Conservation (phyloP, 2,888 invertebrate species). For the Diplazon laetatorius region DNA sequence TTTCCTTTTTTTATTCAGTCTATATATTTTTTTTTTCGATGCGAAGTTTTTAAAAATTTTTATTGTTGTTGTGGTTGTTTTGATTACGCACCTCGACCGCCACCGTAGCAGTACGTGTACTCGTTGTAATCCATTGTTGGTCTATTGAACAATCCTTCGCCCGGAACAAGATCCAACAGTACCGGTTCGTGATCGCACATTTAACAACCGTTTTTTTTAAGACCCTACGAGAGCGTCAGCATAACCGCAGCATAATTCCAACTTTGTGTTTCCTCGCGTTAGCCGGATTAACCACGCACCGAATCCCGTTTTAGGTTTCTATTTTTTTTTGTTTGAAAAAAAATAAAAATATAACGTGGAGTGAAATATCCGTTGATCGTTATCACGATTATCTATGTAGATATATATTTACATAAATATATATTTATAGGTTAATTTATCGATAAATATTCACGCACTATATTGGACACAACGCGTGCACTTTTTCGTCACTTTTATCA, state of each 20-base stretch:
- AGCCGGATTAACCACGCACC: too few relatives aligned
- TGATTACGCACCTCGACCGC: conserved; percentile 78
- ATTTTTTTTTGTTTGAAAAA: not conserved
- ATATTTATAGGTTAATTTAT: not conserved
- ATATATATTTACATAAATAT: not conserved
- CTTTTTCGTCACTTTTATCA: conserved; percentile 24
- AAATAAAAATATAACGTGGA: too few relatives aligned
- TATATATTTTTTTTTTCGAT: conserved; percentile 12
- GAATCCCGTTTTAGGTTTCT: too few relatives aligned
- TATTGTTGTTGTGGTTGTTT: conserved; percentile 21
- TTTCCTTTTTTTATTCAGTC: conserved; percentile 5
- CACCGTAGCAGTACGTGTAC: conserved; percentile 81
- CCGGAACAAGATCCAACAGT: conserved; percentile 78
- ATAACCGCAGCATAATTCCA: too few relatives aligned
- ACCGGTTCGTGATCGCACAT: conserved; percentile 80
- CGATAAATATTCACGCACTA: not conserved
- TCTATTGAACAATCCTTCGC: conserved; percentile 80
- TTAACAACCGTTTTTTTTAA: too few relatives aligned
- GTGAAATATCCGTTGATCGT: not conserved
- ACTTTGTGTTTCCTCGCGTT: too few relatives aligned
- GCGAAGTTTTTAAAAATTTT: conserved; percentile 31
- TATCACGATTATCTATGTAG: not conserved
- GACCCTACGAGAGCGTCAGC: too few relatives aligned
- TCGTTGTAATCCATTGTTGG: conserved; percentile 82
- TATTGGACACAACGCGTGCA: too few relatives aligned